Conservation (phyloP, 2,888 invertebrate genomes). For the Microctonus brassicae region DNA sequence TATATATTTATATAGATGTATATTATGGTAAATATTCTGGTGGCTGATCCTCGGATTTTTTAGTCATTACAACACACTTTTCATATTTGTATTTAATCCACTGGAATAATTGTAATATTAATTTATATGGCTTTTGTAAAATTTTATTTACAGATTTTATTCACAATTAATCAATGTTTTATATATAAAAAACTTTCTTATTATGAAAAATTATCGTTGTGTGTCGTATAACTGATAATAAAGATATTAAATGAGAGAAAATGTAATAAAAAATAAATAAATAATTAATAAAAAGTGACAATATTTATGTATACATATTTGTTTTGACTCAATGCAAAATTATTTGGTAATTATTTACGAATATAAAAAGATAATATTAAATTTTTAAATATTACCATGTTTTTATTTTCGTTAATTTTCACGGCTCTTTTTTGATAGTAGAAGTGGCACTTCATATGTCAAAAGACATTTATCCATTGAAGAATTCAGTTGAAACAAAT, state of each 20-base stretch:
- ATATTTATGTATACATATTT: background rate
- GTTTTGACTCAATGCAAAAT: background rate
- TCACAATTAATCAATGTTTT: slow-evolving; percentile 5
- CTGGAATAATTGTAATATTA: slow-evolving; percentile 18
- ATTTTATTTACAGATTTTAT: too few species aligned
- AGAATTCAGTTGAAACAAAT: slow-evolving; percentile 3
- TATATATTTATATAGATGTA: background rate
- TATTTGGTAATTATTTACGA: background rate
- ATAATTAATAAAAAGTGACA: background rate
- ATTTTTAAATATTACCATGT: slow-evolving; percentile 23
- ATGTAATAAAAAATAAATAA: background rate
- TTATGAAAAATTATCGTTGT: background rate
- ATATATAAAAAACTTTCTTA: background rate
- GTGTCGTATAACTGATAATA: background rate
- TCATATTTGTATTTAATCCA: slow-evolving; percentile 7
- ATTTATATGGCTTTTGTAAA: too few species aligned
- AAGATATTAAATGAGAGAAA: background rate
- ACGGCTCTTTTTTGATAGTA: background rate
- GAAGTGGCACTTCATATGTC: background rate
- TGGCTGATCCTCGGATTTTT: background rate
- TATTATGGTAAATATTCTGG: background rate
- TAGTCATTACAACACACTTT: background rate
- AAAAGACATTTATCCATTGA: background rate
- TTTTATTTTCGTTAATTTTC: background rate
- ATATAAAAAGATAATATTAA: background rate